Conservation (phyloP, 2,113 vertebrate species). For the Mungos mungo region DNA sequence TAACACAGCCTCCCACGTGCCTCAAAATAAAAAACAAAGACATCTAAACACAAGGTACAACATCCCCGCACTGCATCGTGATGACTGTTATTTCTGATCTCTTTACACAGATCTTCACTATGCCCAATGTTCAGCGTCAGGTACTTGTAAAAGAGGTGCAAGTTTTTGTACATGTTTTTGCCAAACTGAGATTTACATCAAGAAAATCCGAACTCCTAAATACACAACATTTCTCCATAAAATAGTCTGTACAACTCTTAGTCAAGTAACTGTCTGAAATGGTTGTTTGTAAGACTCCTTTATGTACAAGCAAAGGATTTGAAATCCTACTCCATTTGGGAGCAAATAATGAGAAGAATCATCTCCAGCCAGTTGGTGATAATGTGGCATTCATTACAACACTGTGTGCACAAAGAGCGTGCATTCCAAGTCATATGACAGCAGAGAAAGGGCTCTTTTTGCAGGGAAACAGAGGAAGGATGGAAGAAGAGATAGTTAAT, state of each 20-base stretch:
- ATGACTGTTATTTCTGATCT: neutral
- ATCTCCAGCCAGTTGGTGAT: conserved; percentile 19
- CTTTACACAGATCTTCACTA: neutral
- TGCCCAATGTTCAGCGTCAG: neutral
- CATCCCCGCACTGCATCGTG: rapidly evolving
- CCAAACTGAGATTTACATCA: neutral
- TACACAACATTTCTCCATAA: neutral
- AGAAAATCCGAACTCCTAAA: neutral
- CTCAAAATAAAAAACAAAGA: neutral
- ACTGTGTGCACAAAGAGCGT: neutral
- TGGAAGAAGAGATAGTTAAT: conserved; percentile 51
- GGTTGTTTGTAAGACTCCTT: conserved; percentile 20
- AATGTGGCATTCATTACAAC: neutral
- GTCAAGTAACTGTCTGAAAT: neutral
- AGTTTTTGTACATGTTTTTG: neutral
- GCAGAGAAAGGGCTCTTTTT: neutral
- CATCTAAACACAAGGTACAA: neutral
- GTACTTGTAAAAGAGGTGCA: neutral
- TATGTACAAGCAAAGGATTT: neutral
- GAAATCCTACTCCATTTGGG: neutral
- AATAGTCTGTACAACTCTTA: neutral
- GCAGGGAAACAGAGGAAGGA: neutral
- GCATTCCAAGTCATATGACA: conserved; percentile 50
- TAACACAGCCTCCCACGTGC: neutral
- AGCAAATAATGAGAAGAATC: conserved; percentile 10